Percentiles rank a stretch among this genome's conserved stretches.
Conservation (phyloP, 2,888 invertebrate genomes). For the Automeris io region DNA sequence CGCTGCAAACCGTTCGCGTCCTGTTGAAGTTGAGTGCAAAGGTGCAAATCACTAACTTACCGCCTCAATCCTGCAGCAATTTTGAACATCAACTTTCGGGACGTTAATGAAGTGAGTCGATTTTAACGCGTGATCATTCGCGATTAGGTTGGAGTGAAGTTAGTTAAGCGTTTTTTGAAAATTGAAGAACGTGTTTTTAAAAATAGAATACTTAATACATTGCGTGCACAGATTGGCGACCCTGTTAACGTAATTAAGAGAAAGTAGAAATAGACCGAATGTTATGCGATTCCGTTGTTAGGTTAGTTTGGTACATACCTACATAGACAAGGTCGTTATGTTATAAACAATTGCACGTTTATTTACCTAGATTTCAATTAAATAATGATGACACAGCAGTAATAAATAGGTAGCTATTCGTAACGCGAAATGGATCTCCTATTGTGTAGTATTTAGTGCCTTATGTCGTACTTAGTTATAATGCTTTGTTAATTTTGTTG, state of each 20-base stretch:
- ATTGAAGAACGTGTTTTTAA: constrained; percentile 20
- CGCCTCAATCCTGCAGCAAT: constrained; percentile 25
- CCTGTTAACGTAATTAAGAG: constrained; percentile 29
- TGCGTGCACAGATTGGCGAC: constrained; percentile 33
- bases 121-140: constrained; percentile 22
- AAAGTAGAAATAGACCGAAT: constrained; percentile 36
- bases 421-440: too few species aligned
- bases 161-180: constrained; percentile 19
- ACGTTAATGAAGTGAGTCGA: constrained; percentile 35
- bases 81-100: constrained; percentile 21
- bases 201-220: constrained; percentile 30
- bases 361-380: constrained; percentile 3
- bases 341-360: constrained; percentile 6
- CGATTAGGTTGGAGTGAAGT: constrained; percentile 14
- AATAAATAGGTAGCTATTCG: too few species aligned
- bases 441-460: too few species aligned
- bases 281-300: constrained; percentile 25
- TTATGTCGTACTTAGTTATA: too few species aligned
- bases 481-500: too few species aligned
- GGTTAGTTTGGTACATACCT: constrained; percentile 16
- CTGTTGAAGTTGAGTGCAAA: too few species aligned
- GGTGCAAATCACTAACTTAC: too few species aligned
- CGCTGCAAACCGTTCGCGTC: constrained; percentile 42
- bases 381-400: too few species aligned
- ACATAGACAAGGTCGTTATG: constrained; percentile 24